These are phyloP conservation scores for Aphrocallistes beatrix DNA, from an alignment of 37 sponge, comb jelly and placozoan genomes.

Conservation along the genomic window DNA sequence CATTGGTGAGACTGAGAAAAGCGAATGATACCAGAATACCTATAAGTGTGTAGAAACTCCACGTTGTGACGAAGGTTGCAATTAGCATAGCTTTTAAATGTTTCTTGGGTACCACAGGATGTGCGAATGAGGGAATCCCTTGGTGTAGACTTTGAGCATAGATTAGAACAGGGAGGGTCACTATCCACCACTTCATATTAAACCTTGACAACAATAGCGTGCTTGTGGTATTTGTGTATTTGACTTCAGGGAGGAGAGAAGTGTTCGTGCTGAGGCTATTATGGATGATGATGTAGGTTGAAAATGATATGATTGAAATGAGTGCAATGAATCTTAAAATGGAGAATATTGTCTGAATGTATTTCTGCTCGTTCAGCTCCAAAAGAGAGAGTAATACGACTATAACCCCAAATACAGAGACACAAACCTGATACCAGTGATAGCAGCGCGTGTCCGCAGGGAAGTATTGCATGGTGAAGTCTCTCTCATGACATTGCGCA, in stretches of 20 bases:
- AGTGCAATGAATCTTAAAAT: constrained; percentile 48
- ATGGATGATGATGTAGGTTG: background rate
- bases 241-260: background rate
- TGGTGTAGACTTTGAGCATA: constrained; percentile 63
- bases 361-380: constrained; percentile 69
- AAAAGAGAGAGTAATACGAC: constrained; percentile 48
- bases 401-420: constrained; percentile 54
- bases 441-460: constrained; percentile 36
- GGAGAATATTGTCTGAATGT: constrained; percentile 63
- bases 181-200: constrained; percentile 40
- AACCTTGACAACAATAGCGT: constrained; percentile 24
- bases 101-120: constrained; percentile 52
- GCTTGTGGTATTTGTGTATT: background rate
- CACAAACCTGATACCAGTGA: constrained; percentile 48
- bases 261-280: background rate
- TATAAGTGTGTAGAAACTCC: constrained; percentile 42
- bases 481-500: constrained; percentile 34
- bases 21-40: constrained; percentile 58
- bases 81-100: constrained; percentile 29
- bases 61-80: constrained; percentile 27
- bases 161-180: constrained; percentile 46
- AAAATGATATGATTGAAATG: constrained; percentile 45
- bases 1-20: constrained; percentile 40
- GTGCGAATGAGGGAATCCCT: constrained; percentile 56
- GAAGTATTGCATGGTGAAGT: constrained; percentile 34